Conservation (phyloP, 1,140 invertebrate species). For the Apis dorsata region DNA sequence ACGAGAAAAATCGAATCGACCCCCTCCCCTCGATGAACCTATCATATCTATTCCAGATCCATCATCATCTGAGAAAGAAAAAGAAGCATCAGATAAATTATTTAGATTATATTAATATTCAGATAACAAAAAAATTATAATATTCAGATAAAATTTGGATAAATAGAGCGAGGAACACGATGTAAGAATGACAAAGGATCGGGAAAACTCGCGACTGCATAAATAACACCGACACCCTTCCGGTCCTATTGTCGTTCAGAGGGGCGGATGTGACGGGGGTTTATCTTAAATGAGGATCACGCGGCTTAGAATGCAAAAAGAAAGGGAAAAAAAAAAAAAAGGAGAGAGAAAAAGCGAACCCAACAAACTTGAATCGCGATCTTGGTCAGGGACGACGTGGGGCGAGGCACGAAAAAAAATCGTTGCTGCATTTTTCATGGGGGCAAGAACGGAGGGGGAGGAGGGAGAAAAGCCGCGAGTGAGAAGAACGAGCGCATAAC, state of each 20-base stretch:
- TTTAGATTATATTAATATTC: too few species aligned
- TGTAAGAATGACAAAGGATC: not conserved
- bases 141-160: too few species aligned
- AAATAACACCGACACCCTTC: constrained; percentile 21
- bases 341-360: not conserved
- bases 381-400: constrained; percentile 35
- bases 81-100: too few species aligned
- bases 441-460: too few species aligned
- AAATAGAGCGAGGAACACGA: not conserved
- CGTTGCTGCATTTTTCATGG: constrained; percentile 26
- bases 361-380: constrained; percentile 1
- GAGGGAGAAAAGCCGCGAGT: not conserved
- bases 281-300: constrained; percentile 14
- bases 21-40: not conserved
- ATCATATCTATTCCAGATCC: not conserved
- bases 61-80: not conserved
- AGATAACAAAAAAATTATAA: too few species aligned
- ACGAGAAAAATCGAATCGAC: not conserved
- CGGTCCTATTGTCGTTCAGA: constrained; percentile 23
- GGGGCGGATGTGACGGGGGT: not conserved
- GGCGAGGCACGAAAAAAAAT: constrained; percentile 10
- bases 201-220: constrained; percentile 6
- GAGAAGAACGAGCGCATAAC: not conserved
- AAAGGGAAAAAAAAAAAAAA: not conserved
- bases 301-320: constrained; percentile 7